Base-by-base conservation (phyloP, 2,888 invertebrate genomes). In the Rosalia funebris region DNA sequence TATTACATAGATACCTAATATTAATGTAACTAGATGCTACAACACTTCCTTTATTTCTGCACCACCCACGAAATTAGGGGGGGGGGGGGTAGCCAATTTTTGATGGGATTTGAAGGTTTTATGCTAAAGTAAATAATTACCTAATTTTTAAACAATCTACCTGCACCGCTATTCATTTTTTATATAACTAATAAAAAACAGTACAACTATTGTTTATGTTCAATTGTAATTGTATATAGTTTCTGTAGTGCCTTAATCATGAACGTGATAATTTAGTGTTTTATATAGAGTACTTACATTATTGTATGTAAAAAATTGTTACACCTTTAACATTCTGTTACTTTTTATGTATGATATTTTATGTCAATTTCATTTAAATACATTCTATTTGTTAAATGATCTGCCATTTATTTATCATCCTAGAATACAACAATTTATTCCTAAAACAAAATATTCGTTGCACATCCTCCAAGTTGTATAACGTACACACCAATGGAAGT, bases 201-300 rank as follows among this genome's bases (percentile, higher is more conserved):
- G 59, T 60, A 60, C 59, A 60, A 60, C 45, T 54, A 53, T 42
- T 31, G 19, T 54, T 50, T 60, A 44, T 37, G 32, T 52, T 41
- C 48, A 54, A 12, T 20, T 57, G 47, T 60, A 54, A 44, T 37
- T 57, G 55, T 62, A 56, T 57, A 62, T 65, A 56, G 47, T 58
- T 66, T 66, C 56, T 50, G 62, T 68, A 68, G 71, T 71, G 71
- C 71, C 71, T 71, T 71, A 71, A 65, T 63, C 41, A 53, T 61
- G 58, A 64, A 54, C 69, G 71, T 69, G 69, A 70, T 70, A 69
- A 60, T 69, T 60, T 61, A 25, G 53, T 56, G 50, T 66, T 64
- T 58, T 57, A 47, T 57, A 61, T 47, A 60, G 67, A 65, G 69
- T 71, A 71, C 69, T 68, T 71, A 71, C 58, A 44, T 57, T 46